These are phyloP conservation scores for Epinotia nisella DNA, from an alignment of 2,888 invertebrate genomes.

Conservation along the genomic window DNA sequence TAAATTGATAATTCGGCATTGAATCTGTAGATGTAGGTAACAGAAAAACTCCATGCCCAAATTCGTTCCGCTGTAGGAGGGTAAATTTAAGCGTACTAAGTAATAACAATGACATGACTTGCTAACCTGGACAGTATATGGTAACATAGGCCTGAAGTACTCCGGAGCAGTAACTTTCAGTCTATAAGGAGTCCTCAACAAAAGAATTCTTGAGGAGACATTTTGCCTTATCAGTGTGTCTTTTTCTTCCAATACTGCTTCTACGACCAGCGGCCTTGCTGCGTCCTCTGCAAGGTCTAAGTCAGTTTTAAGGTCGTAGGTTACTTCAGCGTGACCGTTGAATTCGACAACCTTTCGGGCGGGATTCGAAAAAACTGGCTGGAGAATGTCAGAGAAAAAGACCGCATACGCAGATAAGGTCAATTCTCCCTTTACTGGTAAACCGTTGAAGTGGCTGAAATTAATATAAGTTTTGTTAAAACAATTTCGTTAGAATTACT, in stretches of 20 bases:
- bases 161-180: conserved; percentile 93
- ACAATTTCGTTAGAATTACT: background rate
- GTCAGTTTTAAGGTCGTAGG: conserved; percentile 90
- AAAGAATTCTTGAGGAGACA: conserved; percentile 86
- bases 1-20: background rate
- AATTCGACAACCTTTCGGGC: conserved; percentile 89
- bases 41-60: background rate
- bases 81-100: background rate
- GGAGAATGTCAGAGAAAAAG: conserved; percentile 90
- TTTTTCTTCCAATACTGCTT: conserved; percentile 95
- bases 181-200: conserved; percentile 83
- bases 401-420: conserved; percentile 94
- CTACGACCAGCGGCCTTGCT: conserved; percentile 92
- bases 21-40: background rate
- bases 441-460: conserved; percentile 92
- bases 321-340: conserved; percentile 87
- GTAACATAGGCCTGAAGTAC: conserved; percentile 94
- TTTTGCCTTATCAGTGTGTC: conserved; percentile 94
- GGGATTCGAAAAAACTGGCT: conserved; percentile 90
- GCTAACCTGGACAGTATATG: conserved; percentile 90
- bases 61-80: conserved; percentile 6
- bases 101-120: conserved; percentile 7
- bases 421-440: conserved; percentile 93
- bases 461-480: conserved; percentile 14
- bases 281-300: conserved; percentile 90